Percentiles rank a stretch among this genome's conserved stretches.
phyloP scores from a whole-genome alignment of 2,113 vertebrate genomes.

The Zosterops japonicus region DNA sequence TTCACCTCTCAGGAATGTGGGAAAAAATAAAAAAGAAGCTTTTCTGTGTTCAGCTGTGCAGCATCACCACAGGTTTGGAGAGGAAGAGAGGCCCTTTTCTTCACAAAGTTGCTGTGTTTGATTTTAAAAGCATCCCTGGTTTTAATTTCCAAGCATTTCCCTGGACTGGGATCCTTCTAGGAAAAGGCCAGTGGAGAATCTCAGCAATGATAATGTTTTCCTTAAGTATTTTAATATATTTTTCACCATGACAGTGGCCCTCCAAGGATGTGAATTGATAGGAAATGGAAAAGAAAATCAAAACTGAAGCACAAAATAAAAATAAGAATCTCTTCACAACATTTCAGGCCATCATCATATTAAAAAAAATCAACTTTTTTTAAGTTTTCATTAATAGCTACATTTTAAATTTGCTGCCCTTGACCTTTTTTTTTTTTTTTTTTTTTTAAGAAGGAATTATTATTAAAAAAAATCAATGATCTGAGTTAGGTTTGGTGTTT shows the following conservation, averaged over 20 bases:
- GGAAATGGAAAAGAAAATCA: not conserved
- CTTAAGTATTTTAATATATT: not conserved
- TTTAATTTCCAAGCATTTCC: not conserved
- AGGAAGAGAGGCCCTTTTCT: not conserved
- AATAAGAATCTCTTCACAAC: not conserved
- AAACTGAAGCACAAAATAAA: not conserved
- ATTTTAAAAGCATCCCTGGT: not conserved
- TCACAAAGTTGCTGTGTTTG: not conserved
- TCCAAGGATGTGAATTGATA: not conserved
- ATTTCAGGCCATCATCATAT: not conserved
- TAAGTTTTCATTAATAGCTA: not conserved
- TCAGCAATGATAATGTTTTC: not conserved
- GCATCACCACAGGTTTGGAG: not conserved
- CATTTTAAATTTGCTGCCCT: not conserved
- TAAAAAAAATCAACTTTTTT: not conserved
- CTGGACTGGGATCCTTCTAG: not conserved
- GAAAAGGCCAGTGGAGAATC: not conserved
- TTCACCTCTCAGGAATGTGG: not conserved
- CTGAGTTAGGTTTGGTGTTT: not conserved
- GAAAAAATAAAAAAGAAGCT: not conserved
- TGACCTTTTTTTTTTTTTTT: not conserved
- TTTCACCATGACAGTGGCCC: fast-evolving
- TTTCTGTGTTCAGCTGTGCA: not conserved
- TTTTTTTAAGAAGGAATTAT: not conserved
- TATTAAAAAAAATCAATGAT: not conserved